Conservation (phyloP, 2,888 invertebrate genomes). For the Cotesia congregata region DNA sequence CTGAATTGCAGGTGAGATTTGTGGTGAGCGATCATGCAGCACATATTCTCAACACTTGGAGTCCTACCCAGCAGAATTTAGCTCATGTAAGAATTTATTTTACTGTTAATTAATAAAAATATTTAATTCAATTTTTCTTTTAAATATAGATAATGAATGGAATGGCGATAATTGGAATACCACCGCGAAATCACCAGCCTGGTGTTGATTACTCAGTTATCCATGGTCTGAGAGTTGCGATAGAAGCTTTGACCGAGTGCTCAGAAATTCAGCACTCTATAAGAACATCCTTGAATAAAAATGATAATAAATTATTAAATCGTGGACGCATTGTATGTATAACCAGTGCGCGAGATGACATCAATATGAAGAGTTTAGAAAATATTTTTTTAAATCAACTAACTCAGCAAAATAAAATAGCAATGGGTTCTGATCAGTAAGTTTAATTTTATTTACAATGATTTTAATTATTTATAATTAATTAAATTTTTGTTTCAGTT, state of each 20-base stretch:
- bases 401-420: constrained; percentile 84
- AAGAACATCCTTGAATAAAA: constrained; percentile 71
- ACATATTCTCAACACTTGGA: constrained; percentile 90
- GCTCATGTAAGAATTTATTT: constrained; percentile 78
- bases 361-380: constrained; percentile 87
- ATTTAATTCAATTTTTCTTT: neutral
- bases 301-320: constrained; percentile 70
- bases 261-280: constrained; percentile 81
- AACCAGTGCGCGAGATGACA: constrained; percentile 89
- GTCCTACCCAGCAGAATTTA: constrained; percentile 85
- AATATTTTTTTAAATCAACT: constrained; percentile 89
- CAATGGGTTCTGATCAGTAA: constrained; percentile 76
- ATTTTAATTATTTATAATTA: constrained; percentile 24
- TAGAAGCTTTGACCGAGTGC: constrained; percentile 87
- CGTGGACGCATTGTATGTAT: constrained; percentile 91
- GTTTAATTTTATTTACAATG: constrained; percentile 47
- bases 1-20: constrained; percentile 79
- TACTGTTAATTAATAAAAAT: neutral
- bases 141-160: constrained; percentile 81
- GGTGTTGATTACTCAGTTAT: constrained; percentile 81
- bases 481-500: constrained; percentile 67
- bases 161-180: constrained; percentile 85
- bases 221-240: constrained; percentile 87
- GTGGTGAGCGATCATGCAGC: constrained; percentile 90
- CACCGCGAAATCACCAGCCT: constrained; percentile 75